Evolutionary conservation across 2,888 invertebrate genomes (phyloP).

Genomic region (Eilema caniola): DNA sequence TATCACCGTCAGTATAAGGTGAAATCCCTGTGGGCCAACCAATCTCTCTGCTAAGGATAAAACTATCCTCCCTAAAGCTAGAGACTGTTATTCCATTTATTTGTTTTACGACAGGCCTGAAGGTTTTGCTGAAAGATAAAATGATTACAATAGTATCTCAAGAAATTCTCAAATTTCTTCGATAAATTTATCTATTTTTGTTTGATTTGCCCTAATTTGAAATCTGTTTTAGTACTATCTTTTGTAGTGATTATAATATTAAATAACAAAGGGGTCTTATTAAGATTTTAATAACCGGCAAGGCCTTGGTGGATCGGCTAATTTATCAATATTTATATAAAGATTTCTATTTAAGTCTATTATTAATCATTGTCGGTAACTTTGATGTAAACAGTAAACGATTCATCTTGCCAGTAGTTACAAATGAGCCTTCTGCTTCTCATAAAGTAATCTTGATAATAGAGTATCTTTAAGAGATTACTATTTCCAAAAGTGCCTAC

Average conservation of each 20-base stretch:
- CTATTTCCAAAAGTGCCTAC: background rate
- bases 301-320: too few species aligned
- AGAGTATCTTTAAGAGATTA: background rate
- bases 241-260: too few species aligned
- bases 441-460: background rate
- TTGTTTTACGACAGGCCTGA: slow-evolving; percentile 4
- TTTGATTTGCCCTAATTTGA: background rate
- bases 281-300: too few species aligned
- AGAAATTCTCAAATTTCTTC: background rate
- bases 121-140: background rate
- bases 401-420: background rate
- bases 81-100: background rate
- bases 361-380: background rate
- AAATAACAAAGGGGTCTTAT: too few species aligned
- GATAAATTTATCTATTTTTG: background rate
- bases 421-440: background rate
- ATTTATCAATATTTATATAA: too few species aligned
- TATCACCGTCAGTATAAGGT: background rate
- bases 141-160: background rate
- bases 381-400: too few species aligned
- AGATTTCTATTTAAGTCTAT: background rate
- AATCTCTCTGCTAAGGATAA: slow-evolving; percentile 19
- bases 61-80: background rate
- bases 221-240: background rate
- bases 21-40: slow-evolving; percentile 10